These are phyloP conservation scores for Carabus problematicus DNA, from an alignment of 2,888 invertebrate genomes.

Conservation along the genomic window DNA sequence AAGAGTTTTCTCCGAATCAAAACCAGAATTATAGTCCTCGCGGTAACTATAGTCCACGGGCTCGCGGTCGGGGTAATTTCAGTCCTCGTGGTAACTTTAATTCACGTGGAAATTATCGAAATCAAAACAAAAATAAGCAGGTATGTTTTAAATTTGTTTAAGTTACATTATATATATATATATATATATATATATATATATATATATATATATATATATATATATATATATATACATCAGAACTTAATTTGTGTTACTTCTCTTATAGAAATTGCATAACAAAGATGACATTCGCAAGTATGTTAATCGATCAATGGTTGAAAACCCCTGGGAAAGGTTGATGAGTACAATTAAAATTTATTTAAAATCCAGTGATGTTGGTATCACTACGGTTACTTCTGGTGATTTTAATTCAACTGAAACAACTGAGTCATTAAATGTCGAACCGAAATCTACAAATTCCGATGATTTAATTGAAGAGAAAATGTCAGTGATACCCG, in stretches of 20 bases:
- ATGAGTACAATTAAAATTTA: not conserved
- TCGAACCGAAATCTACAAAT: slow-evolving; percentile 19
- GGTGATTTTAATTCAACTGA: slow-evolving; percentile 23
- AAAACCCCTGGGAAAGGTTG: slow-evolving; percentile 51
- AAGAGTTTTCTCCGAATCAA: too few species aligned
- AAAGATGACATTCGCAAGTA: slow-evolving; percentile 41
- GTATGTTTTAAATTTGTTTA: not conserved
- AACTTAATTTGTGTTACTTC: not conserved
- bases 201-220: too few species aligned
- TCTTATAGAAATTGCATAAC: slow-evolving; percentile 25
- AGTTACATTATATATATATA: too few species aligned
- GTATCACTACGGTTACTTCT: not conserved
- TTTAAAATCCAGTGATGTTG: too few species aligned
- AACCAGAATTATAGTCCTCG: too few species aligned
- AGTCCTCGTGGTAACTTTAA: not conserved
- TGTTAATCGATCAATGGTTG: slow-evolving; percentile 50
- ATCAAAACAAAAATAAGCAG: not conserved
- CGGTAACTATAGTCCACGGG: too few species aligned
- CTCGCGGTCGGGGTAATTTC: too few species aligned
- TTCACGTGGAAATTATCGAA: slow-evolving; percentile 3
- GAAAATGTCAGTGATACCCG: too few species aligned
- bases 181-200: too few species aligned
- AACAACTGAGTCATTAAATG: slow-evolving; percentile 9
- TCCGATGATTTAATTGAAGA: slow-evolving; percentile 3
- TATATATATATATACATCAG: not conserved